Percentiles rank a stretch among this genome's conserved stretches.
Conservation (phyloP, 2,888 invertebrate genomes). For the Standfussiana lucernea region DNA sequence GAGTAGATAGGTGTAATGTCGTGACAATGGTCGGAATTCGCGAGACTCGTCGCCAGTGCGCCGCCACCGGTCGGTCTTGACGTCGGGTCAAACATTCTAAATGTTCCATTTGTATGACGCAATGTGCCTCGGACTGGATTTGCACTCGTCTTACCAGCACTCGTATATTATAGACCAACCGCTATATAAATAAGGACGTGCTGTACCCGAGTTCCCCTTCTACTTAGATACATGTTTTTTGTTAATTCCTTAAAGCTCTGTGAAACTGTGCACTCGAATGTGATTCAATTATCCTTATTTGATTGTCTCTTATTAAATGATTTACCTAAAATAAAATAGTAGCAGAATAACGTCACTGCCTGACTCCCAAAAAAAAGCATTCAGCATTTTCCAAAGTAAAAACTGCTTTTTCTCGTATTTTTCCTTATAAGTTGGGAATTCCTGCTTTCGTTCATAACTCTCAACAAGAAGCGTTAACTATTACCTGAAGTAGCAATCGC, state of each 20-base stretch:
- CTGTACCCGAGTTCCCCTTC: constrained; percentile 32
- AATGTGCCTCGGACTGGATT: constrained; percentile 85
- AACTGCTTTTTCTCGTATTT: neutral
- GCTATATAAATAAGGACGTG: constrained; percentile 62
- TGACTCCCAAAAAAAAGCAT: neutral
- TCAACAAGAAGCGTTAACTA: constrained; percentile 38
- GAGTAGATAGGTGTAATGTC: constrained; percentile 75
- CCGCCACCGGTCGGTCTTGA: constrained; percentile 70
- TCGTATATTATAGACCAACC: constrained; percentile 70
- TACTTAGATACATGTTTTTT: constrained; percentile 11
- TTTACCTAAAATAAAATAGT: neutral
- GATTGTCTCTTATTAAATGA: neutral
- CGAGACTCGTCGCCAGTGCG: constrained; percentile 77
- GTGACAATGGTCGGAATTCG: constrained; percentile 83
- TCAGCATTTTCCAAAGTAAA: neutral
- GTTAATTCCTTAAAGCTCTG: constrained; percentile 6
- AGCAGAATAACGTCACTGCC: too few relatives aligned
- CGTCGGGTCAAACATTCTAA: constrained; percentile 88
- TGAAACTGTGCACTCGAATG: neutral
- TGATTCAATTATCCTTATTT: neutral
- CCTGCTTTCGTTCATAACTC: constrained; percentile 31
- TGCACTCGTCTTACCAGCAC: constrained; percentile 85
- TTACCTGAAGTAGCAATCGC: constrained; percentile 8
- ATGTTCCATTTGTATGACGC: constrained; percentile 86
- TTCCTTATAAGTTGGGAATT: constrained; percentile 4